Conservation (phyloP, 2,888 invertebrate genomes). For the Troilus luridus region DNA sequence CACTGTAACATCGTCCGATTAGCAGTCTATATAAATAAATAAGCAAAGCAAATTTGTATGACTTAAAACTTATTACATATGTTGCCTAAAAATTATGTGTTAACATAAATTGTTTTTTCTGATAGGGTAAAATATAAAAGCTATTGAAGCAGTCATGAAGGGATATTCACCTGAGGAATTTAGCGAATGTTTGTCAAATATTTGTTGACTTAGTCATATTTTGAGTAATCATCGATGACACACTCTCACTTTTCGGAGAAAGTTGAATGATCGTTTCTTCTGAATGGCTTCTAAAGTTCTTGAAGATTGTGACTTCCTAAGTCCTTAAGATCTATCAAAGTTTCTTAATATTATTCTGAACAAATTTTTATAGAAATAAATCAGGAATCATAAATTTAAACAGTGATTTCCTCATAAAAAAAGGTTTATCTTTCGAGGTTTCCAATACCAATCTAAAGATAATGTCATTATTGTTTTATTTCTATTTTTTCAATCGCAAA, state of each 20-base stretch:
- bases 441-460: no score
- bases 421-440: no score
- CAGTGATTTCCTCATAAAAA: no score
- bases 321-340: background rate
- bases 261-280: background rate
- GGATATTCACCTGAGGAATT: background rate
- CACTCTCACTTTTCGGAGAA: background rate
- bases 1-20: no score
- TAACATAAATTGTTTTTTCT: no score
- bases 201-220: background rate
- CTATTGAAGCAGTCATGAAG: background rate
- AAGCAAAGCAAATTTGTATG: no score
- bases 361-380: background rate
- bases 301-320: background rate
- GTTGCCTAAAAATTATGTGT: no score
- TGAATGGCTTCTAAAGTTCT: background rate
- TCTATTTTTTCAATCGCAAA: no score
- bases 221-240: slow-evolving; percentile 8
- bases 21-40: no score
- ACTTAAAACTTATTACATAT: no score
- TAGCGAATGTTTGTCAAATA: background rate
- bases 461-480: no score
- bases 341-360: background rate
- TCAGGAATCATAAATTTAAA: no score
- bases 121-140: background rate